Evolutionary conservation across 92 coral and sea anemone species (phyloP).

Genomic region (Porites divaricata): DNA sequence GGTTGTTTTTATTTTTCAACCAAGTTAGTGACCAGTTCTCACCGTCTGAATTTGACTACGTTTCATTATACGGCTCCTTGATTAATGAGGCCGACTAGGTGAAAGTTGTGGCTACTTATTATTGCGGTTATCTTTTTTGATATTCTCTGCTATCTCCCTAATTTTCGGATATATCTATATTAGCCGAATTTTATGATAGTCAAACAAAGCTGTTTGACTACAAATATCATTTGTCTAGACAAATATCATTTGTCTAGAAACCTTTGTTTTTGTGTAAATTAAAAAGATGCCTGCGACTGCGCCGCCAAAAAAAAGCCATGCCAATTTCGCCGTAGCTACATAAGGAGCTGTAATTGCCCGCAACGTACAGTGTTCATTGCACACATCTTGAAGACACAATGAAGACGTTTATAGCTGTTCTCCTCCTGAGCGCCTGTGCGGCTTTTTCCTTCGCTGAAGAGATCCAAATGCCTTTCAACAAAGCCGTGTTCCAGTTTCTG

Average conservation of each 20-base stretch:
- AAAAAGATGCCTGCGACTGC: background rate
- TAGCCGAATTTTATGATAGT: no score
- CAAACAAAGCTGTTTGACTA: no score
- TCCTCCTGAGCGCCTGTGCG: conserved; percentile 16
- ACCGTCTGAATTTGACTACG: no score
- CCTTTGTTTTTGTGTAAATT: background rate
- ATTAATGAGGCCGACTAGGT: no score
- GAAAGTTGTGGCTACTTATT: no score
- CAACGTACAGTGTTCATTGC: conserved; percentile 18
- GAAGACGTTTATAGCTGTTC: conserved; percentile 33
- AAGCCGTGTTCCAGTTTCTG: conserved; percentile 24
- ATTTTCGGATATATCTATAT: no score
- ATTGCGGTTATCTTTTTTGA: no score
- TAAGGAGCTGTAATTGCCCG: background rate
- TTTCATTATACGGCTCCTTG: no score
- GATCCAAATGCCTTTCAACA: background rate
- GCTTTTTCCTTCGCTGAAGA: conserved; percentile 25
- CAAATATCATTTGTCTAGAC: background rate
- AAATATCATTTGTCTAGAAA: background rate
- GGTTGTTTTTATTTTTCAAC: no score
- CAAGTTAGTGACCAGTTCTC: no score
- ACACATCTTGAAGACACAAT: conserved; percentile 34
- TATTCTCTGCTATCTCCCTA: no score
- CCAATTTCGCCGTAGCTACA: background rate
- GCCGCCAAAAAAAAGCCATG: background rate